Percentiles rank a stretch among this genome's conserved stretches.
Evolutionary conservation across 2,113 vertebrate species (phyloP).

Genomic region (Odocoileus virginianus): DNA sequence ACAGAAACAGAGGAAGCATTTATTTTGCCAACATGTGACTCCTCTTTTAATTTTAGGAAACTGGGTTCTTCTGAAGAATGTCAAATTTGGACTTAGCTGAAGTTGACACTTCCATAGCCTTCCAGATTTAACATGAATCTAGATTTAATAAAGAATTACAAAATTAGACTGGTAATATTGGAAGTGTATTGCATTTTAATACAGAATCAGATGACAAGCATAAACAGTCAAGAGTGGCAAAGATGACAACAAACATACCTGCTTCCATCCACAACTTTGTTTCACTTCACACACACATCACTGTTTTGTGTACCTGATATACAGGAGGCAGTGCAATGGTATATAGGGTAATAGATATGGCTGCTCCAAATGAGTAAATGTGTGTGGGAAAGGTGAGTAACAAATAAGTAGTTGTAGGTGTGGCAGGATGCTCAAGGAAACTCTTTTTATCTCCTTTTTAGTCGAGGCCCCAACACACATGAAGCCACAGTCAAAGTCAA

Average conservation of each 20-base stretch:
- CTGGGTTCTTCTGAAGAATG: neutral
- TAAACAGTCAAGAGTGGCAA: neutral
- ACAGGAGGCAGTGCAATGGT: too few relatives aligned
- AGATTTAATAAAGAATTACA: neutral
- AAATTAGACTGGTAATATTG: neutral
- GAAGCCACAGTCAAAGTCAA: neutral
- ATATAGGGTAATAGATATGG: neutral
- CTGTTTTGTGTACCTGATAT: neutral
- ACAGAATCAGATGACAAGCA: neutral
- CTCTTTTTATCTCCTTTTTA: neutral
- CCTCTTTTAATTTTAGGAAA: neutral
- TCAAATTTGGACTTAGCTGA: neutral
- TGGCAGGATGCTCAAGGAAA: neutral
- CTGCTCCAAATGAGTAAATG: neutral
- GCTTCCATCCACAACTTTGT: too few relatives aligned
- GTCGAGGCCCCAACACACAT: neutral
- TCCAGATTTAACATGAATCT: neutral
- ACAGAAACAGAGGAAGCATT: neutral
- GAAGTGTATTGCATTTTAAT: neutral
- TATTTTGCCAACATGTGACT: neutral
- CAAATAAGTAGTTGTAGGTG: neutral
- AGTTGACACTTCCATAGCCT: neutral
- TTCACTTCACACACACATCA: neutral
- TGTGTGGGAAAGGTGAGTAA: neutral
- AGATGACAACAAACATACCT: too few relatives aligned